These are phyloP conservation scores for Cavia aperea DNA, from an alignment of 2,113 vertebrate species.

Conservation along the genomic window DNA sequence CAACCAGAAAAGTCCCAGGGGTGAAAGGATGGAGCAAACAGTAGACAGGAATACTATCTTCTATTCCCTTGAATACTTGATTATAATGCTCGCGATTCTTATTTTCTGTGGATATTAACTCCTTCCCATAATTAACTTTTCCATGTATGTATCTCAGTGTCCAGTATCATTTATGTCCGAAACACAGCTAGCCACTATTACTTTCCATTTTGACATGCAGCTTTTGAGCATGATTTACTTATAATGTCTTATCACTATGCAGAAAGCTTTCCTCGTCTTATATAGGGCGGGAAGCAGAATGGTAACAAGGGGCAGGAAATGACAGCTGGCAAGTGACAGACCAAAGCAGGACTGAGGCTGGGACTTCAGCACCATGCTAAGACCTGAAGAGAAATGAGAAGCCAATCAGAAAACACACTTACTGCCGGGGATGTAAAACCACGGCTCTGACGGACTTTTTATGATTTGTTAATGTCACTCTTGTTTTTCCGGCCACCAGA, in stretches of 20 bases:
- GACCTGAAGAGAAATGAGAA: background rate
- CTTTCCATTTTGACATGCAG: background rate
- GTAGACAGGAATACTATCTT: too few species aligned
- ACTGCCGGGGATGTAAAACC: slow-evolving; percentile 94
- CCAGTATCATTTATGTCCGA: background rate
- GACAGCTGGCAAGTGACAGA: background rate
- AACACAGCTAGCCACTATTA: background rate
- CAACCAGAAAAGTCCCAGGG: background rate
- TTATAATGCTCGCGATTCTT: background rate
- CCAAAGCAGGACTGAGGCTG: background rate
- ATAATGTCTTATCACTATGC: background rate
- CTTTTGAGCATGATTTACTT: background rate
- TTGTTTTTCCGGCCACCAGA: slow-evolving; percentile 95
- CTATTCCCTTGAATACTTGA: background rate
- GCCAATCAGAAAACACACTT: slow-evolving; percentile 66
- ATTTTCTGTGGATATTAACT: background rate
- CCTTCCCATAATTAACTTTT: background rate
- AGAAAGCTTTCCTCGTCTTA: background rate
- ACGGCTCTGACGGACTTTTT: slow-evolving; percentile 96
- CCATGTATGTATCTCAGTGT: background rate
- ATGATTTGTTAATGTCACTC: slow-evolving; percentile 96
- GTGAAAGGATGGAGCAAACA: background rate
- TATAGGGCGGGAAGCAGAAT: background rate
- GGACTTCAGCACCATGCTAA: background rate
- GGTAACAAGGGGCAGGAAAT: background rate